Evolutionary conservation across 1,140 invertebrate genomes (phyloP), one percentile per base, ranked within the genome.

Genomic region (Octopus sinensis): DNA sequence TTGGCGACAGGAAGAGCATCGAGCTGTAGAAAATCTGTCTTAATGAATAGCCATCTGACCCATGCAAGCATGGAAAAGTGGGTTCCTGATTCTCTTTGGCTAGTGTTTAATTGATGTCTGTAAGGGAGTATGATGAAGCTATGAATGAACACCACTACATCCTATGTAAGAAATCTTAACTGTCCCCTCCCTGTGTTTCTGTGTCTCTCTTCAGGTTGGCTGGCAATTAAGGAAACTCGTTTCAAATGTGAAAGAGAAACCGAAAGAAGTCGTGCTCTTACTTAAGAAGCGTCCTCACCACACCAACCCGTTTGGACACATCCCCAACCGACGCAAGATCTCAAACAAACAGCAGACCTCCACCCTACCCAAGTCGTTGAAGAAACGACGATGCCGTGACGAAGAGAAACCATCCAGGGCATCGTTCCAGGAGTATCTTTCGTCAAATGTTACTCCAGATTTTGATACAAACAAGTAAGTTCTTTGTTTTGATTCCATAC

Each of bases 221-320:
- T 96, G 96, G 96, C 94, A 95, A 85, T 91, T 94, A 62, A 95
- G 95, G 87, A 95, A 95, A 85, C 93, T 96, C n/a, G 92, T 95
- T 76, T 92, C 93, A 82, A 91, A 95, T 43, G 93, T 96, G 86
- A 93, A 94, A 84, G 95, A 96, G 86, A 94, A 94, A 82, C 93
- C 94, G 5, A 94, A 94, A 23, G 95, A 96, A 89, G 93, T 96
- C 82, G 92, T 95, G 53, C 90, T 97, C 53, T 95, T 96, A 0
- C 88, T 96, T 12, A 97, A 96, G 90, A 95, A 96, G 88, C 91
- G 95, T 7, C 96, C 96, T 0, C 92, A 94, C 75, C 95, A 96
- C 86, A 94, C 94, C 4, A 96, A 95, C 90, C 94, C 95, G 78
- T 95, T 95, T 86, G 95, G 95, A 5, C 95, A 95, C 86, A 94